These are phyloP conservation scores for Protomyctophum bolini DNA, from an alignment of 2,113 vertebrate genomes.

Conservation along the genomic window DNA sequence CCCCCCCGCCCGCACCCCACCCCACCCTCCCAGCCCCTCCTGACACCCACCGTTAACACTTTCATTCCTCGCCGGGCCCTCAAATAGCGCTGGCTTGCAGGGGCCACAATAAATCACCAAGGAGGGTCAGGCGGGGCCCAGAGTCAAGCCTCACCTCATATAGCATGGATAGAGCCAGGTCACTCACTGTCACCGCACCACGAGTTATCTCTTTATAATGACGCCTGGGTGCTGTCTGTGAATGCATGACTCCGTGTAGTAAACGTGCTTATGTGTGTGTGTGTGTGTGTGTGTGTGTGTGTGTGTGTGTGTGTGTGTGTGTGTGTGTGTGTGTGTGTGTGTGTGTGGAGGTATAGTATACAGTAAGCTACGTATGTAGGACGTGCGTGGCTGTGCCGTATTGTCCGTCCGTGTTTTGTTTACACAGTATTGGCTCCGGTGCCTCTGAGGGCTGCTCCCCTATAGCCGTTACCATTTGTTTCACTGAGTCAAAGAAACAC, in stretches of 20 bases:
- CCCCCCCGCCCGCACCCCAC: conserved; percentile 41
- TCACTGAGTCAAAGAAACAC: conserved; percentile 20
- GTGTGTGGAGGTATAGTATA: neutral
- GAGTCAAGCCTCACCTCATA: conserved; percentile 59
- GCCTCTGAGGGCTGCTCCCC: neutral
- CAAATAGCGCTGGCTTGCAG: conserved; percentile 71
- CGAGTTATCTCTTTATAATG: conserved; percentile 77
- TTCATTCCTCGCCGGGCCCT: conserved; percentile 78
- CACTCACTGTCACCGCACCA: conserved; percentile 63
- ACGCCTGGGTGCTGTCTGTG: conserved; percentile 63
- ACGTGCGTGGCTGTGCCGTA: neutral
- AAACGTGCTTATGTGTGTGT: neutral
- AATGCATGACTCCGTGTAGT: conserved; percentile 40
- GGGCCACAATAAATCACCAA: conserved; percentile 76
- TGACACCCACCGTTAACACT: conserved; percentile 75
- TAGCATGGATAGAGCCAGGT: conserved; percentile 55
- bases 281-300: neutral
- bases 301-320: neutral
- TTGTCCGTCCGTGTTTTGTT: conserved; percentile 6
- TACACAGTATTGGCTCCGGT: neutral
- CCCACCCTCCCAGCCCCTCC: conserved; percentile 42
- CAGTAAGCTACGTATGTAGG: too few species aligned
- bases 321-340: neutral
- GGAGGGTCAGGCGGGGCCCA: conserved; percentile 59
- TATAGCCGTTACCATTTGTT: conserved; percentile 21